Conservation (phyloP, 2,888 invertebrate genomes). For the Epinotia nisella region DNA sequence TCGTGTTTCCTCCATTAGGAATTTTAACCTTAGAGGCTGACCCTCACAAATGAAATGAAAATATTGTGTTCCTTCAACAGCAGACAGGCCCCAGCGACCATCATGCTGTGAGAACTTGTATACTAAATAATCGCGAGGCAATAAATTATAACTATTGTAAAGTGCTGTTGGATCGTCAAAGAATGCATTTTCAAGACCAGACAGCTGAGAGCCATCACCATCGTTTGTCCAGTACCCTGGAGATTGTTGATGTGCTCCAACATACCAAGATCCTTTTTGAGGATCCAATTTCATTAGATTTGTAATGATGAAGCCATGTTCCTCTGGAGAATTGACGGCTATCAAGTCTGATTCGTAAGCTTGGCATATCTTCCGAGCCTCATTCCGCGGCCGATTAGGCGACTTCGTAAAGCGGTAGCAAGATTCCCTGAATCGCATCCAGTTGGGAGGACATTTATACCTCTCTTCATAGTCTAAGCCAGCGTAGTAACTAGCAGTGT, state of each 20-base stretch:
- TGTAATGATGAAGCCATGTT: slow-evolving; percentile 94
- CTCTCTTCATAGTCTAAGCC: slow-evolving; percentile 77
- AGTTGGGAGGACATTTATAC: slow-evolving; percentile 91
- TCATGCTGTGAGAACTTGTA: slow-evolving; percentile 90
- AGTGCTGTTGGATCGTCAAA: slow-evolving; percentile 84
- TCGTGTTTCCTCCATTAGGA: slow-evolving; percentile 89
- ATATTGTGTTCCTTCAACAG: slow-evolving; percentile 90
- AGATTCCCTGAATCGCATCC: slow-evolving; percentile 91
- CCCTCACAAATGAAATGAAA: slow-evolving; percentile 95
- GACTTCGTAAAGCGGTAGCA: slow-evolving; percentile 97
- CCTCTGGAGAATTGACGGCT: slow-evolving; percentile 91
- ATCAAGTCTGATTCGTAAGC: slow-evolving; percentile 92
- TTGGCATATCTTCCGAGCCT: slow-evolving; percentile 93
- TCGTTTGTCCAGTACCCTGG: slow-evolving; percentile 93
- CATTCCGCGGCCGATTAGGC: slow-evolving; percentile 90
- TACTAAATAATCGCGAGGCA: slow-evolving; percentile 89
- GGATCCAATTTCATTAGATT: slow-evolving; percentile 93
- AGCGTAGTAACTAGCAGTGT: slow-evolving; percentile 72
- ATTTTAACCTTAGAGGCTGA: slow-evolving; percentile 88
- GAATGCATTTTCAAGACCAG: slow-evolving; percentile 92
- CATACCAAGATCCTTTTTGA: slow-evolving; percentile 94
- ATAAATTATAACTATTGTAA: slow-evolving; percentile 77
- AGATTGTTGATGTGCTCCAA: slow-evolving; percentile 90
- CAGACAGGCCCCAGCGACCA: slow-evolving; percentile 93
- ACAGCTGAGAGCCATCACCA: slow-evolving; percentile 90